Conservation (phyloP, 35 echinoderm and acorn worm genomes). For the Diadema setosum region DNA sequence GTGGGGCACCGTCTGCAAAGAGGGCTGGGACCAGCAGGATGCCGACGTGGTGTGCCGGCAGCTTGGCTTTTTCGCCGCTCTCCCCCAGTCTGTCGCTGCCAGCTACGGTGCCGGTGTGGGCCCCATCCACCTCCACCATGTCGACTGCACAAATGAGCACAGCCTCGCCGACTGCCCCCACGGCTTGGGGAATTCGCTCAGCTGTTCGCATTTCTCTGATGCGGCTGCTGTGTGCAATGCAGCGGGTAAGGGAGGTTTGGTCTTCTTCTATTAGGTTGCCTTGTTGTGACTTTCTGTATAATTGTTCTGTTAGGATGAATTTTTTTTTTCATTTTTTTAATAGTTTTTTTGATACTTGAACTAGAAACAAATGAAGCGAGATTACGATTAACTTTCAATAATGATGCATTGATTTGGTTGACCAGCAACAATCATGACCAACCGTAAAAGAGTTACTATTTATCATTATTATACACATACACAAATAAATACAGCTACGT, state of each 20-base stretch:
- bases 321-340: not conserved
- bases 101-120: not conserved
- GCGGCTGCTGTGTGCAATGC: not conserved
- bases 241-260: not conserved
- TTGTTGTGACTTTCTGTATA: too few relatives aligned
- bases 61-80: not conserved
- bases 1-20: constrained; percentile 4
- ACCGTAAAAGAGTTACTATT: too few relatives aligned
- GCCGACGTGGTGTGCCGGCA: not conserved
- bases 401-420: not conserved
- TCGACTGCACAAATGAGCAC: not conserved
- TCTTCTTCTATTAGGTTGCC: too few relatives aligned
- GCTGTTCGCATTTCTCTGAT: not conserved
- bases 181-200: not conserved
- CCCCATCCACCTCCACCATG: not conserved
- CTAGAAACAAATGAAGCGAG: not conserved
- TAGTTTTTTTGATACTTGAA: not conserved
- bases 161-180: not conserved
- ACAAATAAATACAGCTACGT: too few relatives aligned
- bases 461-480: too few relatives aligned
- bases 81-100: not conserved
- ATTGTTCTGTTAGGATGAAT: not conserved
- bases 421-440: not conserved
- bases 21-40: not conserved
- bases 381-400: not conserved